phyloP scores from a whole-genome alignment of 2,888 invertebrate species.

The Rhaphigaster nebulosa region DNA sequence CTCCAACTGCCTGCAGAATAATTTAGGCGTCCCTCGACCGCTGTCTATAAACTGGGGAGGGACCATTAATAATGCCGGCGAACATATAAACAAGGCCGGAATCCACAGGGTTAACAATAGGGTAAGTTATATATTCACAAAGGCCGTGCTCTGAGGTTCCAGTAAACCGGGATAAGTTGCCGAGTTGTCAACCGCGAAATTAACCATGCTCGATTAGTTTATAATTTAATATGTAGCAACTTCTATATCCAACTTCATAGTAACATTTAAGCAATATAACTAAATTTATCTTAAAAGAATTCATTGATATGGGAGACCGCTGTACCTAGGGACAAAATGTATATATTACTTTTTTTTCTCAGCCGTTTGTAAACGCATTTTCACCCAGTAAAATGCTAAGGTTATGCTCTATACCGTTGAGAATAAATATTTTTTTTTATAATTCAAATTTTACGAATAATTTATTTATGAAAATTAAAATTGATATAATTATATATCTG shows the following conservation, averaged over 20 bases:
- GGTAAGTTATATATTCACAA: not conserved
- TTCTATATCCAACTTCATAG: not conserved
- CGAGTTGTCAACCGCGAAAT: not conserved
- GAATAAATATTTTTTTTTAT: too few relatives aligned
- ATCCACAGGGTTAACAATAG: not conserved
- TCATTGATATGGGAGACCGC: not conserved
- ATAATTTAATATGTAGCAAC: not conserved
- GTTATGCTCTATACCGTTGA: too few relatives aligned
- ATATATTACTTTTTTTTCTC: too few relatives aligned
- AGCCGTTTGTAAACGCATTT: too few relatives aligned
- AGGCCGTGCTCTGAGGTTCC: not conserved
- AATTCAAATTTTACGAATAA: too few relatives aligned
- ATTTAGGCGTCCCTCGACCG: not conserved
- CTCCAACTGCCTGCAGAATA: not conserved
- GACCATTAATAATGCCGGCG: not conserved
- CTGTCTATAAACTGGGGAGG: conserved; percentile 2
- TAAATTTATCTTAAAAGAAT: not conserved
- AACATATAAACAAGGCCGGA: not conserved
- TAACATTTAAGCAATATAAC: not conserved
- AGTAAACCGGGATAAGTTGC: not conserved
- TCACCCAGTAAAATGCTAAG: too few relatives aligned
- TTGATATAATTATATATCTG: too few relatives aligned
- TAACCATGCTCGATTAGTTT: conserved; percentile 1
- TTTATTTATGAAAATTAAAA: too few relatives aligned
- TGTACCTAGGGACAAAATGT: too few relatives aligned